Evolutionary conservation across 2,888 invertebrate species (phyloP), one percentile per base, ranked within the genome.

Genomic region (Ptycholaimellus sp.): DNA sequence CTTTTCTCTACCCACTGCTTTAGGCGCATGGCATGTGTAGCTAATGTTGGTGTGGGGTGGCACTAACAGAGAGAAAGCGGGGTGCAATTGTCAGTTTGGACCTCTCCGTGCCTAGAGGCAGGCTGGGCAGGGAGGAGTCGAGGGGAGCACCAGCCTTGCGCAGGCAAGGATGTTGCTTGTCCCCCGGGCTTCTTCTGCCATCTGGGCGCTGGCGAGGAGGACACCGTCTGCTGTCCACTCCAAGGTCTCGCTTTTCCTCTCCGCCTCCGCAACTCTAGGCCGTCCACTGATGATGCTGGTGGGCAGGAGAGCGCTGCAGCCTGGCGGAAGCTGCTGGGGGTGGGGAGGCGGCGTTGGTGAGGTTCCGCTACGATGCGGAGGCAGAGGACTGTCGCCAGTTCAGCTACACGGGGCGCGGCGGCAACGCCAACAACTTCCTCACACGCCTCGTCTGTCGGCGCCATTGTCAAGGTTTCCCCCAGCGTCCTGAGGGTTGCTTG

Each of bases 151-250:
- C n/a, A n/a, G n/a, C n/a, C n/a, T 9, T 23, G 25, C 25, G 25
- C 25, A 23, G 25, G n/a, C 40, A 38, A 23, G 25, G 13, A 23
- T 13, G 6, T 23, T 23, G 7, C 25, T 2, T 41, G 41, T 25
- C 41, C 41, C 13, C 36, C 37, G 2, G 37, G 37, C 11, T 38
- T 22, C 23, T 41, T 38, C 38, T 41, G 41, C 21, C 41, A 41
- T 21, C 32, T 41, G 13, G 41, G 41, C 16, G 39, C 28, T 16
- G 7, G 18, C 11, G 28, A 29, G 7, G 18, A 14, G 17, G 33
- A 35, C 17, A 21, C 31, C 2, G 36, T 41, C 6, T 41, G 41
- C 36, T 41, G 41, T 21, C 41, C 41, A 14, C n/a, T n/a, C n/a
- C n/a, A n/a, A n/a, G n/a, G n/a, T n/a, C n/a, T n/a, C n/a, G n/a